Percentiles rank a stretch among this genome's conserved stretches.
Conservation (phyloP, 1,140 invertebrate species). For the Nymphalis io region DNA sequence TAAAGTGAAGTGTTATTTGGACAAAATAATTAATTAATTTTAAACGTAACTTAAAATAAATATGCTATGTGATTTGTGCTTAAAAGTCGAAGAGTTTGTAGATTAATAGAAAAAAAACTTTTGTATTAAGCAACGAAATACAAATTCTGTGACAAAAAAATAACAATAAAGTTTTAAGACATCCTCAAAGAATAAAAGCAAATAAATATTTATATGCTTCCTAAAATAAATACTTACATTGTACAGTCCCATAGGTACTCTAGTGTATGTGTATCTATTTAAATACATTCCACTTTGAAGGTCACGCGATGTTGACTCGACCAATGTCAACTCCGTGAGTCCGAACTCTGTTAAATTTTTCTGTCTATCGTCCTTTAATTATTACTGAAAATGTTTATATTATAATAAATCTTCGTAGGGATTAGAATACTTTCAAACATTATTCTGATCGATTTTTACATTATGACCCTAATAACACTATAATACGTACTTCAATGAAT, state of each 20-base stretch:
- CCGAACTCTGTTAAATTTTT: slow-evolving; percentile 17
- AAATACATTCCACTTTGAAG: slow-evolving; percentile 48
- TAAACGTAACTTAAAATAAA: slow-evolving; percentile 14
- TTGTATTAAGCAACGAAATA: not conserved
- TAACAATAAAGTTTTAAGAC: too few relatives aligned
- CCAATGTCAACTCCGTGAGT: slow-evolving; percentile 47
- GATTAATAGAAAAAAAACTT: not conserved
- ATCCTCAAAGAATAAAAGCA: not conserved
- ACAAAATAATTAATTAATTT: not conserved
- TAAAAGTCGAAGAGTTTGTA: not conserved
- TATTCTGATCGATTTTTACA: slow-evolving; percentile 25
- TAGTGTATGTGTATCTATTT: slow-evolving; percentile 26
- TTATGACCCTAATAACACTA: slow-evolving; percentile 29
- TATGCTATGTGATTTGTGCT: not conserved
- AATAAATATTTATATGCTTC: not conserved
- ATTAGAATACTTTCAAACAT: not conserved
- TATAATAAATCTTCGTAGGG: not conserved
- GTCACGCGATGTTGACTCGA: slow-evolving; percentile 46
- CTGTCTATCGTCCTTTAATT: not conserved
- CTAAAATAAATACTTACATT: slow-evolving; percentile 31
- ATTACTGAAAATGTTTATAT: not conserved
- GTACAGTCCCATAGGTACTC: slow-evolving; percentile 25
- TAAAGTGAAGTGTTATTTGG: slow-evolving; percentile 16
- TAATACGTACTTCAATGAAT: slow-evolving; percentile 33
- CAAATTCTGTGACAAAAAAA: too few relatives aligned